A percentile compares a stretch with the other conserved stretches of the same genome.
These are phyloP conservation scores for Myiothlypis chrysogaster DNA, from an alignment of 2,797 vertebrate species.

Conservation along the genomic window DNA sequence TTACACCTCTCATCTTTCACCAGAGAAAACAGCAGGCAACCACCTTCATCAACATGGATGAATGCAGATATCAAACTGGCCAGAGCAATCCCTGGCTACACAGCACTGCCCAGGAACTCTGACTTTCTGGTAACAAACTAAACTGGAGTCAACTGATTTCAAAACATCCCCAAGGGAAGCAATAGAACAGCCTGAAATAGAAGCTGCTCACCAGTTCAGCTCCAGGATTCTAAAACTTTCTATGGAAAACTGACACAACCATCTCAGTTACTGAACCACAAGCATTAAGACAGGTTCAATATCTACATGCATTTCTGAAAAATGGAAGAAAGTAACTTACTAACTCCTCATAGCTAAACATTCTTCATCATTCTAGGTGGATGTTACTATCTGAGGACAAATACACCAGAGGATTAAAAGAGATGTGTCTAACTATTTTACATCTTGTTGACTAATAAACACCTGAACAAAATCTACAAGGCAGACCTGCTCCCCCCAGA, in stretches of 20 bases:
- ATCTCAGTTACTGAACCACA: background rate
- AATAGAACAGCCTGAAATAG: background rate
- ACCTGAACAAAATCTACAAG: background rate
- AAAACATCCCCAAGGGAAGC: background rate
- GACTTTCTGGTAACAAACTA: background rate
- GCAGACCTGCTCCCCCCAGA: background rate
- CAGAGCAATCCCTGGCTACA: background rate
- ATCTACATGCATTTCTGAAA: background rate
- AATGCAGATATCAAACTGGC: background rate
- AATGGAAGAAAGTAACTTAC: background rate
- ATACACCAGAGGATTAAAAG: background rate
- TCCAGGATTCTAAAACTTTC: background rate
- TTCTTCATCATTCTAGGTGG: background rate
- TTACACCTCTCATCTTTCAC: background rate
- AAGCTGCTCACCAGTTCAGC: background rate
- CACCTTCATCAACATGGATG: background rate
- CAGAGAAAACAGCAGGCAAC: background rate
- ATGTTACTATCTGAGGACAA: background rate
- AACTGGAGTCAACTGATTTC: background rate
- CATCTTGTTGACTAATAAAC: background rate
- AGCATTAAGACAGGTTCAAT: background rate
- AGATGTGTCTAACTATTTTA: background rate
- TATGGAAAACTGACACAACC: background rate
- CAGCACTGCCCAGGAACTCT: background rate
- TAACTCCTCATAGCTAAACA: background rate